Evolutionary conservation across 2,113 vertebrate species (phyloP), one percentile per base, ranked within the genome.

Genomic region (Equus przewalskii): DNA sequence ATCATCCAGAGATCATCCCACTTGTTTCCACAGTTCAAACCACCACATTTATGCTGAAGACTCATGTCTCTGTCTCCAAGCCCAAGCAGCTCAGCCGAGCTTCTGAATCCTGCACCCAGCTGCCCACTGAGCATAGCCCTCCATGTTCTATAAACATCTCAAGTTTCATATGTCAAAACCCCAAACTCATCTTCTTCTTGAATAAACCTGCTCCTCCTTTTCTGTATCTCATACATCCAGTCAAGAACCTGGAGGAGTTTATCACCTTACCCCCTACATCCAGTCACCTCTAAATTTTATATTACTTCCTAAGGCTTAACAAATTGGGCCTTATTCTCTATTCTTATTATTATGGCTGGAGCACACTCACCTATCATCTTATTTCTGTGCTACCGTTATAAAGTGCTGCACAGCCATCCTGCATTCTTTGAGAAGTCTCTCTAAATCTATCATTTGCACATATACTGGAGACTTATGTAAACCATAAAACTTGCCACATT

Each of bases 291-390:
- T 81, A 36, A 26, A 58, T 82, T 82, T 72, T 46, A 12, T 4
- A 14, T 49, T 36, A 1, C 2, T 49, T 72, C 30, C 28, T n/a
- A 19, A 84, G 5, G 5, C 78, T 87, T 54, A 76, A n/a, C 6
- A 72, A 49, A 78, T 58, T 44, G 5, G 2, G 12, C 12, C 15
- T 58, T n/a, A 49, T 3, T 44, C 28, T 80, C 33, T 58, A 28
- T 13, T 5, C 2, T 16, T 10, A 4, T 51, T 65, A 19, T 41
- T 11, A 10, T 12, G 21, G 0, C 22, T 67, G 21, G 26, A n/a
- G 7, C 18, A 65, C 1, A 33, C 9, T 33, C 44, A 64, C 4
- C 44, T 65, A 56, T 28, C 6, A 6, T 70, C 19, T 36, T 73
- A 36, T 21, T 65, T 41, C 28, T 60, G 16, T 46, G 22, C 11